Percentiles rank a stretch among this genome's conserved stretches.
Conservation (phyloP, 2,113 vertebrate species). For the Rhinolophus ferrumequinum region DNA sequence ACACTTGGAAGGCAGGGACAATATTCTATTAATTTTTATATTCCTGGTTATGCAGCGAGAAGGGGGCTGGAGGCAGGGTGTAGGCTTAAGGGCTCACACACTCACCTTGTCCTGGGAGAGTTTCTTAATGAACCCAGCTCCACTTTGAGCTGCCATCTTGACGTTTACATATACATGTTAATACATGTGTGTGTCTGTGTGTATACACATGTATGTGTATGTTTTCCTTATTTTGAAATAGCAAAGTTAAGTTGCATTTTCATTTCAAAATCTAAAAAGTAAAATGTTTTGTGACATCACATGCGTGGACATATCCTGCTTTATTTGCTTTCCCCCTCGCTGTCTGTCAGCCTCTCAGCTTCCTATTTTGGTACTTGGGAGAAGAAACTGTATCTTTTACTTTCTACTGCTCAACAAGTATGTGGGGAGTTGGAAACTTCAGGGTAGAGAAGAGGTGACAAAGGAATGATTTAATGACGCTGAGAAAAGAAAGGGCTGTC, state of each 20-base stretch:
- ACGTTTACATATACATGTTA: neutral
- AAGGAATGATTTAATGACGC: constrained; percentile 47
- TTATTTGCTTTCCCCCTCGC: neutral
- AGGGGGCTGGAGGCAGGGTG: neutral
- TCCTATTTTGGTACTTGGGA: neutral
- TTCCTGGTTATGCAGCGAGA: neutral
- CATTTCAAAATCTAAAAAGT: neutral
- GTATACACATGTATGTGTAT: neutral
- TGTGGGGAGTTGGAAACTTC: constrained; percentile 17
- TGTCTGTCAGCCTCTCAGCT: neutral
- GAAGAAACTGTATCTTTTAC: neutral
- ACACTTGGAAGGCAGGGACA: neutral
- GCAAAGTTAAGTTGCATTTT: neutral
- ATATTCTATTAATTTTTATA: neutral
- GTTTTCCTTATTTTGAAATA: neutral
- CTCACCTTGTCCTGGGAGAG: neutral
- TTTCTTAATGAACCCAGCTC: neutral
- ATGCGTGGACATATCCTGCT: neutral
- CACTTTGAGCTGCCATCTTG: neutral
- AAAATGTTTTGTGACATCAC: neutral
- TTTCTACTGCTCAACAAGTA: neutral
- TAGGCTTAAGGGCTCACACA: neutral
- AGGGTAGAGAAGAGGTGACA: constrained; percentile 44
- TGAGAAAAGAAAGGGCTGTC: constrained; percentile 30
- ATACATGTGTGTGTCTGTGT: too few species aligned